Evolutionary conservation across 2,888 invertebrate genomes (phyloP).

Genomic region (Andrena bucephala): DNA sequence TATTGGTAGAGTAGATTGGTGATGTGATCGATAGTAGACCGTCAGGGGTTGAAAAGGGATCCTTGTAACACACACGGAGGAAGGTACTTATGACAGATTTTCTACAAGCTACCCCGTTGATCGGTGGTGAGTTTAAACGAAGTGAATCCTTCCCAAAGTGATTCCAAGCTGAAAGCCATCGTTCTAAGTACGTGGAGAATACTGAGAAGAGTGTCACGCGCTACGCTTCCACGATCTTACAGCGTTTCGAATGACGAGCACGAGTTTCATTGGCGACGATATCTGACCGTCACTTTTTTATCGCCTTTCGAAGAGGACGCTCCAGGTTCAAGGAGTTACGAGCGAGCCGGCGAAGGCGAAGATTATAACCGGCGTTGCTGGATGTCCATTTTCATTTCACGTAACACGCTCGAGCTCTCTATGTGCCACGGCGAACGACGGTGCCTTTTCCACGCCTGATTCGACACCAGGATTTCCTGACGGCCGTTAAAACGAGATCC

Average conservation of each 20-base stretch:
- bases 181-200: background rate
- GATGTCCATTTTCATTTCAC: conserved; percentile 41
- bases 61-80: background rate
- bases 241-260: conserved; percentile 30
- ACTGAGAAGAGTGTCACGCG: background rate
- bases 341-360: background rate
- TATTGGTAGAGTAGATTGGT: no score
- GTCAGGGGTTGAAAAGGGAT: background rate
- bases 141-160: conserved; percentile 4
- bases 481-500: background rate
- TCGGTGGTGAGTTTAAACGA: background rate
- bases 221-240: conserved; percentile 20
- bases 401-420: conserved; percentile 7
- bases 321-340: conserved; percentile 31
- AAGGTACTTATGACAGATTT: background rate
- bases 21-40: background rate
- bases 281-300: conserved; percentile 18
- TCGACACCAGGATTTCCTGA: conserved; percentile 3
- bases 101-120: background rate
- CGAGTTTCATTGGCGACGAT: conserved; percentile 36
- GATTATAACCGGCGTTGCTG: conserved; percentile 24
- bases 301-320: conserved; percentile 7
- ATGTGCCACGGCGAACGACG: background rate
- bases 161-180: background rate
- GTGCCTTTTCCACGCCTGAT: background rate